Base-by-base conservation (phyloP, 2,888 invertebrate species). In the Aproaerema taeniolella region DNA sequence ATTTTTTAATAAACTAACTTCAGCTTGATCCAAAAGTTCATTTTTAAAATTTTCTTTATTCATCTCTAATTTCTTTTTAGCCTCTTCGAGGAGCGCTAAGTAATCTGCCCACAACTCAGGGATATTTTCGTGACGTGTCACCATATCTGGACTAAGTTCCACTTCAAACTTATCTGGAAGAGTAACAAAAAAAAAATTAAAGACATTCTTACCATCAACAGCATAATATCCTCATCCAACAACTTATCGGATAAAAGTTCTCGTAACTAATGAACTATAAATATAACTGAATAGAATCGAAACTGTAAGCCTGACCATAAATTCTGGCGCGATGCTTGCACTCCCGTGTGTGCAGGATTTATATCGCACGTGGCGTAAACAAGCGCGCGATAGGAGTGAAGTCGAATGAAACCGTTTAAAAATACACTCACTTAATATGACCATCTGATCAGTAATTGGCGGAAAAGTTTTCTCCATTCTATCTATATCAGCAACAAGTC, bases 31-130 rank as follows among this genome's bases (percentile, higher is more conserved):
- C 30, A 95, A 68, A 6, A 96, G 74, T 35, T 87, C 88, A n/a
- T 89, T 78, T 73, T 92, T 93, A 58, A 93, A 92, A 52, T 89
- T 90, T 36, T 92, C 91, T 75, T 93, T 93, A 42, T 93, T 90
- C 43, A 89, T 88, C 52, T 92, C 91, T 10, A 96, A 76, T 87
- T 90, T 89, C 53, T 90, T 90, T 52, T 94, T 93, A 1, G 93
- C 91, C 48, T 93, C 91, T 38, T 89, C 89, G 8, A 96, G 75
- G 9, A 90, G 69, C 32, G 87, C 77, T 35, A 95, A 79, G 75
- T 96, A 96, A 1, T 88, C 87, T 17, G 87, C 64, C 96, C 96
- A 97, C 30, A 88, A 71, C 0, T 73, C 60, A 2, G 89, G 88
- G 34, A 95, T 88, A 36, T 88, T 88, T 51, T 89, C 88, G 46